phyloP scores from a whole-genome alignment of 1,140 invertebrate genomes.

The Drosophila albomicans region DNA sequence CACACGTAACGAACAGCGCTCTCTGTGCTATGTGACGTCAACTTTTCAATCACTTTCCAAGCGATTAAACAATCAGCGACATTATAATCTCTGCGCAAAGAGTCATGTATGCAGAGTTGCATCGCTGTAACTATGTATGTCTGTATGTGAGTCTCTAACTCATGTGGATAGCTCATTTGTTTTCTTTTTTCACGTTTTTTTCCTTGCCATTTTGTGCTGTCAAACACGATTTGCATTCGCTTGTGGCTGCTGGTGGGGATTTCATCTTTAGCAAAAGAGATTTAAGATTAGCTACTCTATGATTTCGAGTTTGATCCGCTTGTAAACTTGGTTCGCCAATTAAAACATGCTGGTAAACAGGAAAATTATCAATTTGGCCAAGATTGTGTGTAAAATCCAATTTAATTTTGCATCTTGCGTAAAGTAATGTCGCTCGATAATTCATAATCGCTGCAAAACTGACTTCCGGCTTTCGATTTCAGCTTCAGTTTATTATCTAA shows the following conservation, averaged over 20 bases:
- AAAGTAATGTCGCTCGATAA: constrained; percentile 39
- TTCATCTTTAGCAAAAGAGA: constrained; percentile 48
- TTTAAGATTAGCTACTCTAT: constrained; percentile 66
- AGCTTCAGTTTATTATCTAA: constrained; percentile 27
- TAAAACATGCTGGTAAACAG: constrained; percentile 59
- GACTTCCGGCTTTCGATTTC: constrained; percentile 66
- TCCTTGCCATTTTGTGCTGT: constrained; percentile 61
- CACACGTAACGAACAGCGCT: background rate
- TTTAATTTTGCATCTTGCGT: constrained; percentile 10
- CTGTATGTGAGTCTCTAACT: background rate
- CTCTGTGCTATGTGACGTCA: constrained; percentile 50
- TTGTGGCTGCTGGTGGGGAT: constrained; percentile 28
- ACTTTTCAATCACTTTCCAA: constrained; percentile 80
- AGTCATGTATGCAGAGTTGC: constrained; percentile 69
- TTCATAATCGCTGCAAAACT: constrained; percentile 53
- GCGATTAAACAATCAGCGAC: constrained; percentile 81
- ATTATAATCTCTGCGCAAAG: constrained; percentile 75
- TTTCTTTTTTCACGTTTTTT: constrained; percentile 28
- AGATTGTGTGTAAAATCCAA: background rate
- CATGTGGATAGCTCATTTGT: constrained; percentile 3
- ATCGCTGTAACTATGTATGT: constrained; percentile 5
- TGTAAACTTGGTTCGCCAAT: constrained; percentile 34
- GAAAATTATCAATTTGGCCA: constrained; percentile 15
- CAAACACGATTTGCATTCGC: constrained; percentile 82
- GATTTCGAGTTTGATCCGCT: constrained; percentile 25